Conservation (phyloP, 1,140 invertebrate genomes). For the Tachypleus tridentatus region DNA sequence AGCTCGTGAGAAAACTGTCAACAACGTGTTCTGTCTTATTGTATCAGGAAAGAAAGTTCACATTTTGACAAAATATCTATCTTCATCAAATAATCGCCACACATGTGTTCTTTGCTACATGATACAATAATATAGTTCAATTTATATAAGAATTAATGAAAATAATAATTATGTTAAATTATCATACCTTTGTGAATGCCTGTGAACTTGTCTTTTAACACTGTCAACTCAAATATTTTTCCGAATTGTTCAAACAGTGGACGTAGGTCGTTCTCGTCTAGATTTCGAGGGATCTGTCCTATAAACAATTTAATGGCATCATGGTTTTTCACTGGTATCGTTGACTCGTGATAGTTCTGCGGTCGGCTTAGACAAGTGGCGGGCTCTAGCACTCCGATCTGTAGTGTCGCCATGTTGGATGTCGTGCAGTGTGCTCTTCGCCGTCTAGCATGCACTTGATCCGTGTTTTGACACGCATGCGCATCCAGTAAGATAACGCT, state of each 20-base stretch:
- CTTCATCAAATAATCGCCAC: no score
- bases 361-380: slow-evolving; percentile 9
- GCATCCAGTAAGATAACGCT: no score
- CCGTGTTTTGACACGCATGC: no score
- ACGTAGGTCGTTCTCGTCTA: slow-evolving; percentile 75
- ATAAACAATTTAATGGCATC: slow-evolving; percentile 75
- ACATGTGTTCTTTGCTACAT: no score
- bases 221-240: slow-evolving; percentile 84
- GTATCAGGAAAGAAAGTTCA: no score
- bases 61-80: no score
- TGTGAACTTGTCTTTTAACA: slow-evolving; percentile 84
- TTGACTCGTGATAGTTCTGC: slow-evolving; percentile 2
- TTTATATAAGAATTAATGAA: no score
- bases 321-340: slow-evolving; percentile 32
- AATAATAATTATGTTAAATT: background rate
- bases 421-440: background rate
- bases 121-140: no score
- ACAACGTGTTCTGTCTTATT: no score
- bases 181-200: slow-evolving; percentile 80
- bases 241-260: slow-evolving; percentile 88
- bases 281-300: slow-evolving; percentile 81
- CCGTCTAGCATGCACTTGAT: no score
- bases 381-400: slow-evolving; percentile 17
- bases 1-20: no score
- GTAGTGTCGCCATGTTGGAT: slow-evolving; percentile 18